phyloP scores from a whole-genome alignment of 2,888 invertebrate species.

The Boloria euphrosyne region DNA sequence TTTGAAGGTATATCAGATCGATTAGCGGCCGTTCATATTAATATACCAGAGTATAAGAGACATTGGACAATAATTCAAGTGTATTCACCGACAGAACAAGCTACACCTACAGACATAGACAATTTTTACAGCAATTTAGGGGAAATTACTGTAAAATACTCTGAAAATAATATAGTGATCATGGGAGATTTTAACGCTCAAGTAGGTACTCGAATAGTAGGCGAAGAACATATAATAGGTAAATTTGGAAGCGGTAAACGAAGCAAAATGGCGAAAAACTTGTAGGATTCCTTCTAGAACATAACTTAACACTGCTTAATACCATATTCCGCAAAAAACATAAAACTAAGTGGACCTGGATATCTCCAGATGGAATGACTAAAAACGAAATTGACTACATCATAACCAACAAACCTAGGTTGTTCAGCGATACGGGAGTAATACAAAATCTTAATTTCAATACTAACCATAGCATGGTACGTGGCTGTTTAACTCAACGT shows the following conservation, averaged over 20 bases:
- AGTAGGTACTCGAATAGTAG: conserved; percentile 7
- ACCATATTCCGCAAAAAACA: conserved; percentile 27
- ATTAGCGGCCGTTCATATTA: not conserved
- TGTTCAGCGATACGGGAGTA: not conserved
- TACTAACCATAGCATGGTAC: conserved; percentile 30
- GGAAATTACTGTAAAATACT: conserved; percentile 14
- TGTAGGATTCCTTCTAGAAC: conserved; percentile 24
- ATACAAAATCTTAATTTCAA: conserved; percentile 21
- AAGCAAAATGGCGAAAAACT: conserved; percentile 34
- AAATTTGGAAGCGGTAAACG: conserved; percentile 31
- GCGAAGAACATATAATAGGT: conserved; percentile 29
- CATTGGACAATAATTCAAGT: conserved; percentile 26
- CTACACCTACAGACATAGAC: conserved; percentile 23
- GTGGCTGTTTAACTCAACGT: not conserved
- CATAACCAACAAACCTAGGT: conserved; percentile 11
- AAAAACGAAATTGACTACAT: conserved; percentile 30
- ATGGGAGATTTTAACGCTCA: not conserved
- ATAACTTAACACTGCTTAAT: conserved; percentile 33
- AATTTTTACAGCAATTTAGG: conserved; percentile 23
- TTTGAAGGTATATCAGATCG: no score
- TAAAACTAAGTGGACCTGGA: conserved; percentile 37
- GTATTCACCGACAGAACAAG: conserved; percentile 34
- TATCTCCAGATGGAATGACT: conserved; percentile 29
- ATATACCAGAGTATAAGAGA: not conserved
- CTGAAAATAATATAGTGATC: not conserved